Evolutionary conservation across 2,888 invertebrate genomes (phyloP).

Genomic region (Philereme transversata): DNA sequence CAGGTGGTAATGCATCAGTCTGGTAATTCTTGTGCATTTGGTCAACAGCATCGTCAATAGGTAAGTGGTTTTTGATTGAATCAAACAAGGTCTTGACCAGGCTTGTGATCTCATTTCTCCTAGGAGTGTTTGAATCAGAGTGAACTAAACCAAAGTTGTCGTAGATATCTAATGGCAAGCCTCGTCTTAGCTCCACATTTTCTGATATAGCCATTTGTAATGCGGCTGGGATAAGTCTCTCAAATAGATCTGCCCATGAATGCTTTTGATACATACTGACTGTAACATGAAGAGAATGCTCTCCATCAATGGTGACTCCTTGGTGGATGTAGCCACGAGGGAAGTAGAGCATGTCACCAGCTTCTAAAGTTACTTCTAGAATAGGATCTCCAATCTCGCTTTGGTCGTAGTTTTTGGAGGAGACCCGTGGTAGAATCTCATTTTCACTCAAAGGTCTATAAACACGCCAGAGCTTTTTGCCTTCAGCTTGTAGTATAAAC

Average conservation of each 20-base stretch:
- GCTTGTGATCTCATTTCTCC: constrained; percentile 77
- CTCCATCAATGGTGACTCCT: constrained; percentile 89
- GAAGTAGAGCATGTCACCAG: constrained; percentile 97
- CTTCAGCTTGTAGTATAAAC: constrained; percentile 97
- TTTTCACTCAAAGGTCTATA: constrained; percentile 89
- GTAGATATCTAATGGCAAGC: constrained; percentile 91
- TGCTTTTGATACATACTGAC: constrained; percentile 96
- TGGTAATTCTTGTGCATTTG: constrained; percentile 93
- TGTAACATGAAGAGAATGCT: constrained; percentile 97
- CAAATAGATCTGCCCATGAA: constrained; percentile 94
- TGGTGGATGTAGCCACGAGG: constrained; percentile 95
- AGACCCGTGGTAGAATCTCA: constrained; percentile 91
- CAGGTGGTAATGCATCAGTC: constrained; percentile 94
- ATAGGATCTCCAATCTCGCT: constrained; percentile 91
- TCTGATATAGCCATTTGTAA: constrained; percentile 88
- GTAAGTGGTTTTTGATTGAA: constrained; percentile 84
- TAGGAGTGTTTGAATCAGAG: constrained; percentile 74
- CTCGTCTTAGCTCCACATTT: constrained; percentile 88
- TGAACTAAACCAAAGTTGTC: constrained; percentile 89
- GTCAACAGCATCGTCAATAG: constrained; percentile 93
- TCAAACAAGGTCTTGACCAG: constrained; percentile 83
- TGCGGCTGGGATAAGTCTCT: constrained; percentile 90
- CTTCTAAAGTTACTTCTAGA: constrained; percentile 89
- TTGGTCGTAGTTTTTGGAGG: constrained; percentile 90
- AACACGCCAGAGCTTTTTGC: constrained; percentile 96